phyloP scores from a whole-genome alignment of 1,140 invertebrate species.

The Trichogramma pretiosum region DNA sequence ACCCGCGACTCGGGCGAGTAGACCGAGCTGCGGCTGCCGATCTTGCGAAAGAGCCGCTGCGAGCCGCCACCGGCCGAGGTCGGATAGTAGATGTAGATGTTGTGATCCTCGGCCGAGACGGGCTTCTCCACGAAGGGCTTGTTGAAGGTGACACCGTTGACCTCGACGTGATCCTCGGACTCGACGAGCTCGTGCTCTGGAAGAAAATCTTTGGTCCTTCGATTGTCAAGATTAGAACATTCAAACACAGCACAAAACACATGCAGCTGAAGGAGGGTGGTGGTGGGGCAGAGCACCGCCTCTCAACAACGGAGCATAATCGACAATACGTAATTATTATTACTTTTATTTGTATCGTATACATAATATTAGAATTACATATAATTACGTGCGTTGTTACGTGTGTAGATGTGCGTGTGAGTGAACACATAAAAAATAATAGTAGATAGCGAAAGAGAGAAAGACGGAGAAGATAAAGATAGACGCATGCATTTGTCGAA shows the following conservation, averaged over 20 bases:
- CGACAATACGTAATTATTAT: no score
- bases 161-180: conserved; percentile 97
- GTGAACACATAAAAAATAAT: no score
- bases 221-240: conserved; percentile 21
- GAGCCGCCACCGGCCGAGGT: conserved; percentile 95
- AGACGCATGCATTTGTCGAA: no score
- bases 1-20: conserved; percentile 95
- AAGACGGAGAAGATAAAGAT: no score
- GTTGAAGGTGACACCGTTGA: conserved; percentile 93
- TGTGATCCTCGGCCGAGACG: conserved; percentile 97
- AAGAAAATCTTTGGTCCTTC: conserved; percentile 30
- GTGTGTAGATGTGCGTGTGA: no score
- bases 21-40: conserved; percentile 94
- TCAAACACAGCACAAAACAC: conserved; percentile 22
- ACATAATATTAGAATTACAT: no score
- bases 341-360: no score
- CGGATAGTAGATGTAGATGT: conserved; percentile 99
- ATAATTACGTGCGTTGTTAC: no score
- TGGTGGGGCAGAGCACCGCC: no score
- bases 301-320: no score
- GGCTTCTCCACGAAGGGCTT: conserved; percentile 99
- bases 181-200: conserved; percentile 88
- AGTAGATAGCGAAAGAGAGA: no score
- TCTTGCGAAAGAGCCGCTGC: conserved; percentile 96
- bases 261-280: no score